Conservation (phyloP, 2,113 vertebrate species). For the Phaethornis superciliosus region DNA sequence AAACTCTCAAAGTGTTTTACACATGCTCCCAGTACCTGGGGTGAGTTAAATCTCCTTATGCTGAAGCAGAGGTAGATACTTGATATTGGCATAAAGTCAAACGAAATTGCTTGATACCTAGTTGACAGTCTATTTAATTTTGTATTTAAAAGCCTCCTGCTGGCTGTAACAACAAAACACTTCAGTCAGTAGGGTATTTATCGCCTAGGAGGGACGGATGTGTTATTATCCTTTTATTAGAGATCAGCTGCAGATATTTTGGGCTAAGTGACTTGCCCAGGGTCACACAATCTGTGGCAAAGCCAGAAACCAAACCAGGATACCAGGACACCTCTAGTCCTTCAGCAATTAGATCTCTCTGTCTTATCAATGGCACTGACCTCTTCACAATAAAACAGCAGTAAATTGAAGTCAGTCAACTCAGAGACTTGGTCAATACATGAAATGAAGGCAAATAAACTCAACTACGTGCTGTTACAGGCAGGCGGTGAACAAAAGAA, state of each 20-base stretch:
- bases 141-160: neutral
- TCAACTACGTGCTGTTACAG: neutral
- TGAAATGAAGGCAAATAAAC: neutral
- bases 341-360: neutral
- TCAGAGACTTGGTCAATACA: neutral
- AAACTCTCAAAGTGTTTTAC: neutral
- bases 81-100: neutral
- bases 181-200: neutral
- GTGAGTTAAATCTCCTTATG: neutral
- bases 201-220: neutral
- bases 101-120: neutral
- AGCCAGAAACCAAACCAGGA: neutral
- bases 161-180: neutral
- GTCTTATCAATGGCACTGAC: neutral
- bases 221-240: conserved; percentile 22
- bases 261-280: neutral
- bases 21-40: neutral
- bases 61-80: neutral
- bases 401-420: neutral
- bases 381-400: neutral
- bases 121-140: neutral
- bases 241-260: neutral
- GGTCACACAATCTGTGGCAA: neutral
- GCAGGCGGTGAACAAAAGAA: neutral
- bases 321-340: neutral